Percentiles rank a stretch among this genome's conserved stretches.
Conservation (phyloP, 2,888 invertebrate species). For the Heliconius cydno region DNA sequence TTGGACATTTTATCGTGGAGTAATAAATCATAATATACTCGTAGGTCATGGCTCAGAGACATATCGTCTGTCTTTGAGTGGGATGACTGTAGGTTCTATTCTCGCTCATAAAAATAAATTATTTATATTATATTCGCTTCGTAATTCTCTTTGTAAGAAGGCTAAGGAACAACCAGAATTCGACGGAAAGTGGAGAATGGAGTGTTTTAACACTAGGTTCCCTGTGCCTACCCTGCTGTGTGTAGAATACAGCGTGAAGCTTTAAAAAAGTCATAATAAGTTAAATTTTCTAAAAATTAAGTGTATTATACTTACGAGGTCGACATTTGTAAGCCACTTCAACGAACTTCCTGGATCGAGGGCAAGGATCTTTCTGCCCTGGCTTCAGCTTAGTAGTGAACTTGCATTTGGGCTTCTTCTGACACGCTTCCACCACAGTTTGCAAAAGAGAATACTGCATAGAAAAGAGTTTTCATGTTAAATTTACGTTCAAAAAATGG, state of each 20-base stretch:
- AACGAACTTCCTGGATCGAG: slow-evolving; percentile 93
- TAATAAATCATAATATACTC: slow-evolving; percentile 2
- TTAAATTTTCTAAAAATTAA: neutral
- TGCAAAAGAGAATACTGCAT: slow-evolving; percentile 92
- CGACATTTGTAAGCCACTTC: slow-evolving; percentile 98
- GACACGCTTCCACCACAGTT: slow-evolving; percentile 96
- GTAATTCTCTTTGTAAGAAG: no score
- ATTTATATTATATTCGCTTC: no score
- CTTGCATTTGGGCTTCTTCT: slow-evolving; percentile 95
- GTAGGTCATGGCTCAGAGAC: neutral
- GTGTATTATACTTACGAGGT: slow-evolving; percentile 90
- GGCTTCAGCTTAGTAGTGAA: slow-evolving; percentile 93
- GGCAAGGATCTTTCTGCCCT: slow-evolving; percentile 95
- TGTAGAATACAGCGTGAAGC: no score
- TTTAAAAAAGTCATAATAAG: neutral
- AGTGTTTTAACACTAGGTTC: no score
- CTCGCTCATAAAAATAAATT: neutral
- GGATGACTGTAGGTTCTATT: neutral
- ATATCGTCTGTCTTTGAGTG: neutral
- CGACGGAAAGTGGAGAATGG: no score
- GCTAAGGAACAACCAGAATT: no score
- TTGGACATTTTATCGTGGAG: neutral
- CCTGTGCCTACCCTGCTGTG: no score
- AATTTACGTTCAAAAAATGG: neutral
- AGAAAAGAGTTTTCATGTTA: slow-evolving; percentile 16